phyloP scores from a whole-genome alignment of 2,113 vertebrate genomes.

The Corythoichthys haematopterus region DNA sequence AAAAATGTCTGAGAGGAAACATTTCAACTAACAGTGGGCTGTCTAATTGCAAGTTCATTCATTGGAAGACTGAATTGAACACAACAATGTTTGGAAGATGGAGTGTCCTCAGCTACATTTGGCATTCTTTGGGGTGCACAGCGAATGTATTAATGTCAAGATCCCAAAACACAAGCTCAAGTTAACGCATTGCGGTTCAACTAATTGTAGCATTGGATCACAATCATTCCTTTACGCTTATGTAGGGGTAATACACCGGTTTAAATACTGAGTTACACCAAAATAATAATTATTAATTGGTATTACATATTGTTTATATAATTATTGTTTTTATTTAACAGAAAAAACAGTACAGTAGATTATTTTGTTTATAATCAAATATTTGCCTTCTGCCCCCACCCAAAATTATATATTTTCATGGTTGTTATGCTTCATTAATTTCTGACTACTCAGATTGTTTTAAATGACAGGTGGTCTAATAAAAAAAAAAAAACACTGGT shows the following conservation, averaged over 20 bases:
- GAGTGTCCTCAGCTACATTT: conserved; percentile 33
- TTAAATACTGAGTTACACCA: too few species aligned
- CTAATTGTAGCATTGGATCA: background rate
- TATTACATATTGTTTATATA: too few species aligned
- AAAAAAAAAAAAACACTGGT: background rate
- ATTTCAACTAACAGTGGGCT: conserved; percentile 89
- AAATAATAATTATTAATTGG: too few species aligned
- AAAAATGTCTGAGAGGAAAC: conserved; percentile 81
- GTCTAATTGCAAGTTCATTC: conserved; percentile 89
- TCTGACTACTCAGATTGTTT: background rate
- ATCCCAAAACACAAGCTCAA: conserved; percentile 12
- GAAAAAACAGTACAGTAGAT: too few species aligned
- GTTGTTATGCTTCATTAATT: background rate
- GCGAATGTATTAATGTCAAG: conserved; percentile 20
- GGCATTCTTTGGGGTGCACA: conserved; percentile 35
- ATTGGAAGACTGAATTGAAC: conserved; percentile 75
- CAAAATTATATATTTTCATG: too few species aligned
- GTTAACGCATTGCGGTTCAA: background rate
- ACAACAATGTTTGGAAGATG: conserved; percentile 62
- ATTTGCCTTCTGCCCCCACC: too few species aligned
- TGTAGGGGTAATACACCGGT: too few species aligned
- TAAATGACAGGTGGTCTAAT: background rate
- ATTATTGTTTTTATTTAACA: too few species aligned
- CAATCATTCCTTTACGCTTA: too few species aligned
- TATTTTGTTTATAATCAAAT: too few species aligned